Evolutionary conservation across 2,888 invertebrate species (phyloP).

Genomic region (Drosophila prostipennis): DNA sequence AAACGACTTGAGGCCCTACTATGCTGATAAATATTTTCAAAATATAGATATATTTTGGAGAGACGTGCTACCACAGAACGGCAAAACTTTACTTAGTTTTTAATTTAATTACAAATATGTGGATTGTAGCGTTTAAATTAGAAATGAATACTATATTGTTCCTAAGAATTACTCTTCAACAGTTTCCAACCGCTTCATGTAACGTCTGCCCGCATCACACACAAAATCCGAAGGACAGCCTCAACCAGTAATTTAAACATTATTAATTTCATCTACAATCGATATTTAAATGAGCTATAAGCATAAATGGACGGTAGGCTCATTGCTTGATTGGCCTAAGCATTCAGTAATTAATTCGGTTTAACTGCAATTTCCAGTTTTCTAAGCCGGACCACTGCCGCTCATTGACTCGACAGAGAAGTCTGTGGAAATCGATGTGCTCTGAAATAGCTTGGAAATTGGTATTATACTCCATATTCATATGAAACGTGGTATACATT

Average conservation of each 20-base stretch:
- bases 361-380: not conserved
- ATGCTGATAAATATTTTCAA: too few relatives aligned
- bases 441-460: not conserved
- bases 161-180: too few relatives aligned
- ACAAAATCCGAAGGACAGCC: not conserved
- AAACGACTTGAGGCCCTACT: too few relatives aligned
- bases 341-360: constrained; percentile 4
- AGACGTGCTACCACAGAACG: too few relatives aligned
- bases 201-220: not conserved
- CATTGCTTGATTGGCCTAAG: constrained; percentile 1
- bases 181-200: too few relatives aligned
- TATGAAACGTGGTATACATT: not conserved
- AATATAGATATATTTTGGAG: too few relatives aligned
- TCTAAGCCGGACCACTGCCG: not conserved
- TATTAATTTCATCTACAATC: not conserved
- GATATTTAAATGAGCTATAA: not conserved
- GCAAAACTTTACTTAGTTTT: too few relatives aligned
- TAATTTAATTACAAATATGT: too few relatives aligned
- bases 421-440: not conserved
- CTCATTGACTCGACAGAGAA: not conserved
- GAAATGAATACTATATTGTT: too few relatives aligned
- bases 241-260: not conserved
- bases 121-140: too few relatives aligned
- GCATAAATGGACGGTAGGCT: not conserved
- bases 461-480: not conserved